Evolutionary conservation across 2,888 invertebrate genomes (phyloP).

Genomic region (Rhopalosiphum nymphaeae): DNA sequence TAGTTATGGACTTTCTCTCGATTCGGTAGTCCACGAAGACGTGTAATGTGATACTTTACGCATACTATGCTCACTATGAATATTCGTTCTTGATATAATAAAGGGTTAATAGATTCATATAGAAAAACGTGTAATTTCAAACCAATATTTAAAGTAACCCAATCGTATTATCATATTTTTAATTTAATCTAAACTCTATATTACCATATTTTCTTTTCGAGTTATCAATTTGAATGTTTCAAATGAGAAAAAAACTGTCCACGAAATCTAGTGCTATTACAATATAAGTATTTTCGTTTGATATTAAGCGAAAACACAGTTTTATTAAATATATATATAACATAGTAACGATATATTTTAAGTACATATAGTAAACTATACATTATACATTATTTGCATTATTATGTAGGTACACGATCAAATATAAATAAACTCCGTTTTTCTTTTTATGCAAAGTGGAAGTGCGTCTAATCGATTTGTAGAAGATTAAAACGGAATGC

Average conservation of each 20-base stretch:
- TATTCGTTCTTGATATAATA: not conserved
- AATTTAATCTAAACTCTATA: not conserved
- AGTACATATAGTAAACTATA: not conserved
- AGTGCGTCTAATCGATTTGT: slow-evolving; percentile 29
- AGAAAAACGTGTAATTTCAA: not conserved
- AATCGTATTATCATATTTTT: not conserved
- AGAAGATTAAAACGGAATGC: slow-evolving; percentile 31
- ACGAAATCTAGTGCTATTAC: too few relatives aligned
- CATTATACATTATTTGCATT: not conserved
- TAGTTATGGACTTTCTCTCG: not conserved
- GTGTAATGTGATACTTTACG: not conserved
- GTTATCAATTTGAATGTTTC: not conserved
- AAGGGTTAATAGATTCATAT: not conserved
- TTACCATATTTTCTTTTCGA: not conserved
- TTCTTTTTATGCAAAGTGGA: slow-evolving; percentile 22
- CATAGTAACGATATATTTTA: not conserved
- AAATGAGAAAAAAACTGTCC: not conserved
- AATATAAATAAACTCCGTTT: not conserved
- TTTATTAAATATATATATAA: not conserved
- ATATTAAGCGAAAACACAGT: not conserved
- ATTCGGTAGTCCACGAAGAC: rapidly evolving
- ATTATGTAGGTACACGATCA: not conserved
- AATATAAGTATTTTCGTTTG: not conserved
- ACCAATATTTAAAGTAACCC: not conserved
- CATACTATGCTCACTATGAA: not conserved